phyloP scores from a whole-genome alignment of 2,888 invertebrate genomes.

The Liodrosophila aerea region DNA sequence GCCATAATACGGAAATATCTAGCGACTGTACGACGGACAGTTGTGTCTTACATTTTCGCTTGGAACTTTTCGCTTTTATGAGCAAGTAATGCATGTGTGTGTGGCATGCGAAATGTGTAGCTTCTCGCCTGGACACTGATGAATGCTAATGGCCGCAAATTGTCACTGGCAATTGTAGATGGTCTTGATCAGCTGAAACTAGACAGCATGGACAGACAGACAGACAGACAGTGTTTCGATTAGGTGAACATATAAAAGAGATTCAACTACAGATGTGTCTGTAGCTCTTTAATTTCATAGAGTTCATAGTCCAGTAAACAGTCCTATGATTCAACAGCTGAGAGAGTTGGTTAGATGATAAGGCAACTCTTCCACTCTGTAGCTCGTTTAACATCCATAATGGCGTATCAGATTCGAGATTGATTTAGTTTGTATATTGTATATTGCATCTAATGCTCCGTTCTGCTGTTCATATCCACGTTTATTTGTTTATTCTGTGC shows the following conservation, averaged over 20 bases:
- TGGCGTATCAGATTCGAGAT: background rate
- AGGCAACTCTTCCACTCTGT: too few relatives aligned
- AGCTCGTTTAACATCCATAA: background rate
- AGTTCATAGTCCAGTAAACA: too few relatives aligned
- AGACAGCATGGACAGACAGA: background rate
- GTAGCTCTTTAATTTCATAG: too few relatives aligned
- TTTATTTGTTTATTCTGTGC: conserved; percentile 61
- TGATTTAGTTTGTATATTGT: background rate
- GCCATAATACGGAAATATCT: conserved; percentile 55
- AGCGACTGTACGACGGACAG: conserved; percentile 46
- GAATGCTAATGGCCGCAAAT: conserved; percentile 27
- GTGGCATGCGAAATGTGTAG: conserved; percentile 38
- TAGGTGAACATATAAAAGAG: too few relatives aligned
- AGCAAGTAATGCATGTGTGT: conserved; percentile 44
- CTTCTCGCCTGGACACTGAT: conserved; percentile 33
- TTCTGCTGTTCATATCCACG: conserved; percentile 32
- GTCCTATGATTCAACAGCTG: too few relatives aligned
- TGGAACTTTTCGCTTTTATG: conserved; percentile 29
- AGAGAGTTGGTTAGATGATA: too few relatives aligned
- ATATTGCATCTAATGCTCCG: conserved; percentile 24
- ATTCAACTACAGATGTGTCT: too few relatives aligned
- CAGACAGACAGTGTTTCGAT: too few relatives aligned
- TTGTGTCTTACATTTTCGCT: conserved; percentile 50
- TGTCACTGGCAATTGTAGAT: conserved; percentile 26
- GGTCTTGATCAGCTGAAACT: conserved; percentile 8